Conservation (phyloP, 2,888 invertebrate species). For the Sinentomon sp. region DNA sequence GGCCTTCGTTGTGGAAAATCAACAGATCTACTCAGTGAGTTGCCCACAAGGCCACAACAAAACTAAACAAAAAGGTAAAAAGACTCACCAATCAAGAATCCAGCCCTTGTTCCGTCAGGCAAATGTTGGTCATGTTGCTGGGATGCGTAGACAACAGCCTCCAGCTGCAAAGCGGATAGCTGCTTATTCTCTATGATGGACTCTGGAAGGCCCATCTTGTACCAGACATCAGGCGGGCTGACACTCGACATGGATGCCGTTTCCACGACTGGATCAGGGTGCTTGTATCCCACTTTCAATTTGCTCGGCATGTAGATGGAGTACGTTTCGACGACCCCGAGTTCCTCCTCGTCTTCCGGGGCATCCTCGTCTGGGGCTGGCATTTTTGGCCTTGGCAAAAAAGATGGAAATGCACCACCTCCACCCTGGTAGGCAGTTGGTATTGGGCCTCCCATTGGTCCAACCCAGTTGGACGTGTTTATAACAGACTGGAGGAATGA, state of each 20-base stretch:
- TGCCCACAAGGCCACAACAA: no score
- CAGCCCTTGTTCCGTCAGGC: slow-evolving; percentile 67
- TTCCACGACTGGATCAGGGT: slow-evolving; percentile 29
- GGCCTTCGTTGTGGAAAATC: no score
- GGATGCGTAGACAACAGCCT: slow-evolving; percentile 86
- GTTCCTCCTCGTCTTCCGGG: slow-evolving; percentile 24
- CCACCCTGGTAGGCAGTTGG: no score
- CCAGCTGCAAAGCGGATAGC: slow-evolving; percentile 82
- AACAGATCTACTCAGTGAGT: no score
- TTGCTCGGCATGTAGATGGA: slow-evolving; percentile 27
- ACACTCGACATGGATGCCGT: slow-evolving; percentile 26
- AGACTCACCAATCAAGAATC: slow-evolving; percentile 58
- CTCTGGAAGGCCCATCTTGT: slow-evolving; percentile 22
- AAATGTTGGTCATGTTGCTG: slow-evolving; percentile 83
- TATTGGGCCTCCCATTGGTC: no score
- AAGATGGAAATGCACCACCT: no score
- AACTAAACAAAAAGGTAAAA: no score
- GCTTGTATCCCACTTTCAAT: slow-evolving; percentile 22
- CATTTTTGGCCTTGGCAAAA: no score
- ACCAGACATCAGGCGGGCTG: slow-evolving; percentile 23
- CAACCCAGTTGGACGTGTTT: no score
- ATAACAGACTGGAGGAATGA: no score
- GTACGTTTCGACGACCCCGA: slow-evolving; percentile 27
- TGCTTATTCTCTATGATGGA: slow-evolving; percentile 55
- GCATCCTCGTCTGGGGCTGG: slow-evolving; percentile 20